These are phyloP conservation scores for Harmothoe impar DNA, from an alignment of 2,888 invertebrate genomes.

Conservation along the genomic window DNA sequence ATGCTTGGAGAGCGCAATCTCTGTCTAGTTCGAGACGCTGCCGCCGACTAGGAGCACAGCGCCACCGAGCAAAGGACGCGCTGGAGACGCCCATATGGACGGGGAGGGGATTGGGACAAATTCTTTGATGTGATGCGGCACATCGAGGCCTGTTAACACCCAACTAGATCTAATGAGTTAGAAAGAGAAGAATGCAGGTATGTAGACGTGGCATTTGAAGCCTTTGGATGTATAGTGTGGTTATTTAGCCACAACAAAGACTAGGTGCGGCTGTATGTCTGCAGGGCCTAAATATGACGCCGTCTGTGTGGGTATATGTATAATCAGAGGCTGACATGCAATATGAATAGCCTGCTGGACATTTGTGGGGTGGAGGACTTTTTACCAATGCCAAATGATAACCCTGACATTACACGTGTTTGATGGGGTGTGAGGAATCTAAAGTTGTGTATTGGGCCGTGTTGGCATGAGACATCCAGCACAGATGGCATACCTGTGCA, in stretches of 20 bases:
- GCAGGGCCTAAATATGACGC: background rate
- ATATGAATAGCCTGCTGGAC: background rate
- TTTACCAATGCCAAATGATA: background rate
- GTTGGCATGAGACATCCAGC: background rate
- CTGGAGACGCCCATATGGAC: background rate
- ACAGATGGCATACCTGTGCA: background rate
- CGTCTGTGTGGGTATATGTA: background rate
- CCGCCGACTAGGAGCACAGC: background rate
- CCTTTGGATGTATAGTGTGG: background rate
- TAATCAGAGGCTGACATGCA: background rate
- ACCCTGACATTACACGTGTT: background rate
- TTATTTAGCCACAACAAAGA: background rate
- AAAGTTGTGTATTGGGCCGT: background rate
- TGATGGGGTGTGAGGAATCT: background rate
- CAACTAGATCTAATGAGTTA: conserved; percentile 33
- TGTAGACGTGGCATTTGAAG: background rate
- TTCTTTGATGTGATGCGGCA: background rate
- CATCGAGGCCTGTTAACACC: background rate
- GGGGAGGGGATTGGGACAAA: background rate
- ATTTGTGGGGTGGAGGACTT: background rate
- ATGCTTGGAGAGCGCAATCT: background rate
- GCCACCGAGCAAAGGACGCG: background rate
- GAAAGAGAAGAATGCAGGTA: conserved; percentile 31
- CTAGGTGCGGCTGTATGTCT: background rate
- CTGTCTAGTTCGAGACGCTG: background rate